These are phyloP conservation scores for Zeuzera pyrina DNA, from an alignment of 2,888 invertebrate genomes.

Conservation along the genomic window DNA sequence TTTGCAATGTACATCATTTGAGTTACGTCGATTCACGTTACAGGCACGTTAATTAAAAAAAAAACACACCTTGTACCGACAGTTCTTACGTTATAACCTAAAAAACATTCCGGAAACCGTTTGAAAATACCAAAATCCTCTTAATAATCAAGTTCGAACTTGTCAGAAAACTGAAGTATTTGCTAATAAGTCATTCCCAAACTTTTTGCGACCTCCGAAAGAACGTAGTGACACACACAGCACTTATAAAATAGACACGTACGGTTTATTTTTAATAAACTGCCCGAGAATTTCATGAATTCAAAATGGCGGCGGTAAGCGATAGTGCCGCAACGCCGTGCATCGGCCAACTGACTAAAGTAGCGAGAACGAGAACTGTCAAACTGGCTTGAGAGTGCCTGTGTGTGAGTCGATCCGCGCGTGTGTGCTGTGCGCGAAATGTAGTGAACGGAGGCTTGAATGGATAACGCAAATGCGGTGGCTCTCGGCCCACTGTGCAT, in stretches of 20 bases:
- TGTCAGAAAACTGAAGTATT: neutral
- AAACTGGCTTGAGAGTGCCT: conserved; percentile 47
- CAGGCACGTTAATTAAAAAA: conserved; percentile 29
- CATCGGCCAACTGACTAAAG: conserved; percentile 61
- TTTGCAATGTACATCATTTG: conserved; percentile 57
- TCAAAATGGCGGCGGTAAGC: conserved; percentile 48
- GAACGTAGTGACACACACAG: conserved; percentile 34
- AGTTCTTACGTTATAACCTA: conserved; percentile 36
- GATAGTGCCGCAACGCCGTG: conserved; percentile 60
- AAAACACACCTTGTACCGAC: conserved; percentile 22
- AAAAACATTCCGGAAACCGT: conserved; percentile 31
- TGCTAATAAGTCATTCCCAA: neutral
- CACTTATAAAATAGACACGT: conserved; percentile 43
- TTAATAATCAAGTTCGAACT: neutral
- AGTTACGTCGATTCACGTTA: conserved; percentile 28
- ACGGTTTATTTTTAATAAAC: conserved; percentile 54
- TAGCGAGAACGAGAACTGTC: conserved; percentile 47
- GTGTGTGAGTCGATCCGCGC: conserved; percentile 28
- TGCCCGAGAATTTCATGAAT: conserved; percentile 42
- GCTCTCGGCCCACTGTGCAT: conserved; percentile 10
- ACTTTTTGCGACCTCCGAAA: conserved; percentile 24
- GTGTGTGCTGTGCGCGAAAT: conserved; percentile 9
- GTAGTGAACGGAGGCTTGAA: conserved; percentile 7
- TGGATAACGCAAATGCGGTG: conserved; percentile 8
- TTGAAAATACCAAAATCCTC: conserved; percentile 42